A percentile compares a stretch with the other conserved stretches of the same genome.
Conservation (phyloP, 2,888 invertebrate genomes). For the Drosophila imparisetae region DNA sequence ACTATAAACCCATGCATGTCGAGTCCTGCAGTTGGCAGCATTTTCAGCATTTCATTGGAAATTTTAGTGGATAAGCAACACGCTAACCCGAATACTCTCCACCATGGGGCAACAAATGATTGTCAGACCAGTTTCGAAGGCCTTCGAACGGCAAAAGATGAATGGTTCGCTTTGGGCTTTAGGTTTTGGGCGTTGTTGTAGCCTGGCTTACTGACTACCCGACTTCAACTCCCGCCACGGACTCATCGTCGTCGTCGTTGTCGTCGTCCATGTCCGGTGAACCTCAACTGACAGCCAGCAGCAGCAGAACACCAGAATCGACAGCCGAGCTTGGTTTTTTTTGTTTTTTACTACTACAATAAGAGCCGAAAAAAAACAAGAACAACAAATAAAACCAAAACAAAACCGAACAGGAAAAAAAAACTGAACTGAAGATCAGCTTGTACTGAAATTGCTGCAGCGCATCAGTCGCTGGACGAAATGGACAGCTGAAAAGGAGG, state of each 20-base stretch:
- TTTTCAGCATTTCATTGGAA: slow-evolving; percentile 77
- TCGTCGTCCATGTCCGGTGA: slow-evolving; percentile 47
- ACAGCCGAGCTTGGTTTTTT: slow-evolving; percentile 64
- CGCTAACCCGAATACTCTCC: slow-evolving; percentile 60
- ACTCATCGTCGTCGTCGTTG: slow-evolving; percentile 25
- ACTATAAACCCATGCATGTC: slow-evolving; percentile 71
- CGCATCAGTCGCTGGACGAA: slow-evolving; percentile 48
- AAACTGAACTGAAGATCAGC: slow-evolving; percentile 41
- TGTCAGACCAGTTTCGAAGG: slow-evolving; percentile 66
- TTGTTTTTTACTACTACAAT: slow-evolving; percentile 67
- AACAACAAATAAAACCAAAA: slow-evolving; percentile 29
- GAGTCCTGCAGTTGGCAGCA: slow-evolving; percentile 69
- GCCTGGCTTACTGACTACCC: slow-evolving; percentile 12
- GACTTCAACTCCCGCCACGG: slow-evolving; percentile 45
- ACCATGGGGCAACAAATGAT: slow-evolving; percentile 50
- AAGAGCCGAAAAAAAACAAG: slow-evolving; percentile 50
- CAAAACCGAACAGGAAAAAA: slow-evolving; percentile 39
- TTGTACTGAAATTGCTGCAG: slow-evolving; percentile 73
- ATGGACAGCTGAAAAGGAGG: slow-evolving; percentile 79
- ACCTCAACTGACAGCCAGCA: slow-evolving; percentile 62
- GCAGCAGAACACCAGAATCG: slow-evolving; percentile 68
- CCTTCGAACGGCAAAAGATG: slow-evolving; percentile 78
- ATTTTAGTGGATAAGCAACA: slow-evolving; percentile 78
- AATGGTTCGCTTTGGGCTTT: slow-evolving; percentile 55
- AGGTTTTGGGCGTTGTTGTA: slow-evolving; percentile 47